Conservation (phyloP, 2,888 invertebrate genomes). For the Sicus ferrugineus region DNA sequence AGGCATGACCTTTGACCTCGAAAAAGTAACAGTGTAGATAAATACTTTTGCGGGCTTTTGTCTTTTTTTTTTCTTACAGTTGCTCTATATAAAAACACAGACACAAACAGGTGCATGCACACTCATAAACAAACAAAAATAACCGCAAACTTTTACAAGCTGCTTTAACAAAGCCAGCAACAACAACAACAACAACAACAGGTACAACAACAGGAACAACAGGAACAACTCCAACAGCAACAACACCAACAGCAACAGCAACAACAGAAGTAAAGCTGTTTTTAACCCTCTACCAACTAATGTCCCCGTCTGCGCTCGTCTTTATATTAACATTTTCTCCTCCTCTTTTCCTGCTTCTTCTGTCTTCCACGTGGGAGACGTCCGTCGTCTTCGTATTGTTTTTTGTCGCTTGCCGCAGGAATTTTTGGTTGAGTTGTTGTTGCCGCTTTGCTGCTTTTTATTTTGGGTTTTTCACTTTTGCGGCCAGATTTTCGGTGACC, state of each 20-base stretch:
- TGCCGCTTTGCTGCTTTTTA: no score
- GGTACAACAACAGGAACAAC: no score
- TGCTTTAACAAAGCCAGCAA: slow-evolving; percentile 28
- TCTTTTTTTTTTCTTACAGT: slow-evolving; percentile 3
- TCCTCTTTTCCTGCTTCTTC: neutral
- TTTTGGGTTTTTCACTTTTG: neutral
- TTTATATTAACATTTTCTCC: neutral
- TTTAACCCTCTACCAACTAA: slow-evolving; percentile 27
- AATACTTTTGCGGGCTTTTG: slow-evolving; percentile 26
- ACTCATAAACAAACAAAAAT: slow-evolving; percentile 38
- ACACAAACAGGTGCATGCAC: slow-evolving; percentile 35
- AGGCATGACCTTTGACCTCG: slow-evolving; percentile 24
- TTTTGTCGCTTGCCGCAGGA: no score
- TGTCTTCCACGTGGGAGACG: slow-evolving; percentile 9
- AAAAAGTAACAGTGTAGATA: neutral
- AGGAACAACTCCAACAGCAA: no score
- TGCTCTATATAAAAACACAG: no score
- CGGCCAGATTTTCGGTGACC: slow-evolving; percentile 1
- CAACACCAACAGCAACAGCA: no score
- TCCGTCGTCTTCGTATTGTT: slow-evolving; percentile 26
- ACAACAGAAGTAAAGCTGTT: no score
- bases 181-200: slow-evolving; percentile 4
- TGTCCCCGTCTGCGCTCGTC: neutral
- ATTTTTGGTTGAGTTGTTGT: no score
- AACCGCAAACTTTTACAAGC: slow-evolving; percentile 38